These are phyloP conservation scores for Drosophila repleta DNA, from an alignment of 1,140 invertebrate genomes.

Conservation along the genomic window DNA sequence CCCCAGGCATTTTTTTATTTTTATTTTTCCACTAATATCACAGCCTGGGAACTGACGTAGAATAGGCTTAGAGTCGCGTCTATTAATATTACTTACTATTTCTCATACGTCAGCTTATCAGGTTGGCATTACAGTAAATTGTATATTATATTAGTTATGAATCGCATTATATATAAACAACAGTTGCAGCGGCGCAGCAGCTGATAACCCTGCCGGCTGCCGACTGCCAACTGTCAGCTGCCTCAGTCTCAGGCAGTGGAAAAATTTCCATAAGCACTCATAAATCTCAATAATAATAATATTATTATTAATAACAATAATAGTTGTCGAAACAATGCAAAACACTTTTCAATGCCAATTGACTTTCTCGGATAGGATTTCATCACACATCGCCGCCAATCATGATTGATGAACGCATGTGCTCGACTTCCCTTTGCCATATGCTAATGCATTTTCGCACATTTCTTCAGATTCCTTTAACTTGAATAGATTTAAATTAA, in stretches of 20 bases:
- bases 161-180: constrained; percentile 40
- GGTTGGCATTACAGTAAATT: constrained; percentile 58
- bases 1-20: neutral
- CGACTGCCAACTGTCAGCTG: too few relatives aligned
- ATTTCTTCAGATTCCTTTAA: constrained; percentile 7
- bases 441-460: constrained; percentile 26
- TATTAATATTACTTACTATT: constrained; percentile 62
- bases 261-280: constrained; percentile 38
- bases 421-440: constrained; percentile 1
- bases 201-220: constrained; percentile 63
- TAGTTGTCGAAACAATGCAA: constrained; percentile 15
- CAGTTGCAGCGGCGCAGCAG: neutral
- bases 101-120: constrained; percentile 65
- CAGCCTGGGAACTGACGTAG: constrained; percentile 14
- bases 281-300: constrained; percentile 28
- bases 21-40: constrained; percentile 8
- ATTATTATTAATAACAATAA: constrained; percentile 4
- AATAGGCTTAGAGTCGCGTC: constrained; percentile 8
- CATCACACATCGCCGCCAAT: constrained; percentile 29
- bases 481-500: constrained; percentile 48
- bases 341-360: constrained; percentile 25
- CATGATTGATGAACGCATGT: constrained; percentile 37
- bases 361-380: constrained; percentile 30
- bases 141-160: constrained; percentile 38
- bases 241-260: constrained; percentile 27